Percentiles rank a stretch among this genome's conserved stretches.
These are phyloP conservation scores for Ophioninae sp. DNA, from an alignment of 2,888 invertebrate species.

Conservation along the genomic window DNA sequence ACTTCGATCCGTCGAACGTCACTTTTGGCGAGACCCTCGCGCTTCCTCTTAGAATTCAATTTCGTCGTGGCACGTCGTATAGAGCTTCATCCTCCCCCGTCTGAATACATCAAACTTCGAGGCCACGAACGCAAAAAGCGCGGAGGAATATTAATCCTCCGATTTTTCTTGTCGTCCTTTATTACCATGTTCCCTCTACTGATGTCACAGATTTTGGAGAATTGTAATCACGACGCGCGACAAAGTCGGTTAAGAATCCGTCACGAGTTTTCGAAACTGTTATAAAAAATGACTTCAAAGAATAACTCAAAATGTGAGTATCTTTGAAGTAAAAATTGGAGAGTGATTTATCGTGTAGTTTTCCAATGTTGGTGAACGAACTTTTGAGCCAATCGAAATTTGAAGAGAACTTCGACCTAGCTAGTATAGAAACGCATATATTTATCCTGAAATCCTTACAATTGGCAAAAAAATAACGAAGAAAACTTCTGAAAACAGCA, in stretches of 20 bases:
- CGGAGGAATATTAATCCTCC: conserved; percentile 52
- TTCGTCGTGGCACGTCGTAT: conserved; percentile 48
- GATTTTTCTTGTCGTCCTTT: conserved; percentile 11
- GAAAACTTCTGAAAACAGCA: background rate
- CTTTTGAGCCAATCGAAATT: background rate
- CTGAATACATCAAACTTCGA: conserved; percentile 53
- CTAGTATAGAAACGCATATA: background rate
- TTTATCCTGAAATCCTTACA: too few species aligned
- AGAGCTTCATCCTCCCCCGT: conserved; percentile 29
- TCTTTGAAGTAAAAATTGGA: background rate
- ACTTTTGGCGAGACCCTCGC: conserved; percentile 37
- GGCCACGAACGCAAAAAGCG: conserved; percentile 17
- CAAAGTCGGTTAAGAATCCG: too few species aligned
- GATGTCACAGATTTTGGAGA: background rate
- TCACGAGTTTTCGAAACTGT: background rate
- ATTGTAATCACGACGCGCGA: background rate
- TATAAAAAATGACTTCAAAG: background rate
- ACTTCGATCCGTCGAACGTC: conserved; percentile 62
- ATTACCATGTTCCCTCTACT: background rate
- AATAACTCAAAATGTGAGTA: background rate
- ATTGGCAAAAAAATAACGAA: background rate
- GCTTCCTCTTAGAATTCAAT: conserved; percentile 55
- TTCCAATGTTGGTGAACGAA: background rate
- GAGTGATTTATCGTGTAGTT: too few species aligned
- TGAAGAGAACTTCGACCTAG: background rate